Percentiles rank a stretch among this genome's conserved stretches.
Conservation (phyloP, 2,888 invertebrate species). For the Nebria brevicollis region DNA sequence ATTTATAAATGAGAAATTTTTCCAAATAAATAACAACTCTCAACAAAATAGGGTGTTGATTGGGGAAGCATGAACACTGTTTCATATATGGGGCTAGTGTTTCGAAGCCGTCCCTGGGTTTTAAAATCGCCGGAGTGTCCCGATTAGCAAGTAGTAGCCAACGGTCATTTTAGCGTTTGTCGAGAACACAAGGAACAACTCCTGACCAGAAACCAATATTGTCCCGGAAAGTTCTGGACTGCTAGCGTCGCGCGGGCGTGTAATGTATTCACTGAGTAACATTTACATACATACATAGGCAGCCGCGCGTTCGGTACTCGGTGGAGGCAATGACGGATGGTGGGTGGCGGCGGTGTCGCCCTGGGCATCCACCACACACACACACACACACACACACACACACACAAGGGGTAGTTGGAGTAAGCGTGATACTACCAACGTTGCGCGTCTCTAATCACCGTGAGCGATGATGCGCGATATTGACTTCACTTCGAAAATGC, state of each 20-base stretch:
- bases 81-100: not conserved
- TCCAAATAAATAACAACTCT: too few relatives aligned
- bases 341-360: not conserved
- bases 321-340: not conserved
- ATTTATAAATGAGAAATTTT: not conserved
- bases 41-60: too few relatives aligned
- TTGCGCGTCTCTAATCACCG: slow-evolving; percentile 48
- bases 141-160: slow-evolving; percentile 1
- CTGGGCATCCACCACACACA: slow-evolving; percentile 3
- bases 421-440: not conserved
- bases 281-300: not conserved
- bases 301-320: not conserved
- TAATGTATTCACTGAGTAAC: not conserved
- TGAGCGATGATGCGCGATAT: slow-evolving; percentile 50
- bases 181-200: not conserved
- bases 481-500: slow-evolving; percentile 48
- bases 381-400: slow-evolving; percentile 5
- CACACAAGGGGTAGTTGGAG: not conserved
- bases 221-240: not conserved
- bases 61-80: too few relatives aligned
- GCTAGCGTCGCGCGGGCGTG: not conserved
- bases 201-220: not conserved
- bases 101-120: not conserved
- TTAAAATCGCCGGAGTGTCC: not conserved
- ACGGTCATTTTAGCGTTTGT: not conserved